Percentiles rank a stretch among this genome's conserved stretches.
Conservation (phyloP, 2,888 invertebrate species). For the Desoria tigrina region DNA sequence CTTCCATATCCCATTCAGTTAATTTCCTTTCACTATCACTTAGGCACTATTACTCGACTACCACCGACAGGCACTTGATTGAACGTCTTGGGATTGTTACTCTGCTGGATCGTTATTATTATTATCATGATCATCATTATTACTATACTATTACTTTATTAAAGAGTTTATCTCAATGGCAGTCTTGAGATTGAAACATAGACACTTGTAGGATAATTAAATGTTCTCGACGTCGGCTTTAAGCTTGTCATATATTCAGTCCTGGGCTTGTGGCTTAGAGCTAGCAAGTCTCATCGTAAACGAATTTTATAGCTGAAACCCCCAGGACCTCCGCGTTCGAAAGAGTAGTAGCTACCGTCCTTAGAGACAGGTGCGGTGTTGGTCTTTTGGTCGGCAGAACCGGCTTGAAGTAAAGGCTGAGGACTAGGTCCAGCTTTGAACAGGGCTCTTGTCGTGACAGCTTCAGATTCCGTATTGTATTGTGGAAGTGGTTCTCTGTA, state of each 20-base stretch:
- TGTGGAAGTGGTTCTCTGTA: slow-evolving; percentile 52
- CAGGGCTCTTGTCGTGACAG: slow-evolving; percentile 40
- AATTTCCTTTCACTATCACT: slow-evolving; percentile 21
- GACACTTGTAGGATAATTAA: not conserved
- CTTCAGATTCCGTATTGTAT: slow-evolving; percentile 52
- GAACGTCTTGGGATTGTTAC: not conserved
- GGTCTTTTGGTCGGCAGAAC: slow-evolving; percentile 54
- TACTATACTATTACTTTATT: slow-evolving; percentile 12
- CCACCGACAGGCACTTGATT: not conserved
- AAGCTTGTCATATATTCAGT: not conserved
- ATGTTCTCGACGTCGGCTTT: no score
- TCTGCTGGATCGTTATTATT: slow-evolving; percentile 4
- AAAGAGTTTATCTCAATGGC: slow-evolving; percentile 16
- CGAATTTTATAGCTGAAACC: slow-evolving; percentile 53
- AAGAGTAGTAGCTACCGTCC: slow-evolving; percentile 63
- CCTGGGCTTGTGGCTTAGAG: not conserved
- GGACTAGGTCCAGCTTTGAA: slow-evolving; percentile 51
- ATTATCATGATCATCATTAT: not conserved
- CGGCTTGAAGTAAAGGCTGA: not conserved
- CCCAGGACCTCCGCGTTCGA: slow-evolving; percentile 53
- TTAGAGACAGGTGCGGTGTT: slow-evolving; percentile 7
- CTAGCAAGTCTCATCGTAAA: slow-evolving; percentile 32
- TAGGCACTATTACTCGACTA: slow-evolving; percentile 2
- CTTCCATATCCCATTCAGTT: slow-evolving; percentile 15
- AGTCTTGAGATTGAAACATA: slow-evolving; percentile 3